Evolutionary conservation across 2,797 vertebrate species (phyloP).

Genomic region (Apodemus agrarius): DNA sequence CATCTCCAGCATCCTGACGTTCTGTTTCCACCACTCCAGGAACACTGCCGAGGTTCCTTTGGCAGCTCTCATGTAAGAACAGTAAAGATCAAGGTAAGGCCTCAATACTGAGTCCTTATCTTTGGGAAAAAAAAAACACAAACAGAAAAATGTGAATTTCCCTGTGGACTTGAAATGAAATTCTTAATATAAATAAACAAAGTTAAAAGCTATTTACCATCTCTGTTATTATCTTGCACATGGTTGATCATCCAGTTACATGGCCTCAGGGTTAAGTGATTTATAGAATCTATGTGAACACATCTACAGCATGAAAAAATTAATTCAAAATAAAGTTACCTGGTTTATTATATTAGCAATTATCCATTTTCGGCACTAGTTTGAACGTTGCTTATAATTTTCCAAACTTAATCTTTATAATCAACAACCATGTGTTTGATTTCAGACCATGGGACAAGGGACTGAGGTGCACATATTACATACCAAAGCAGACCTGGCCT

Average conservation of each 20-base stretch:
- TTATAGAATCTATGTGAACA: not conserved
- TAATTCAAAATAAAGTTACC: not conserved
- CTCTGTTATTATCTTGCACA: not conserved
- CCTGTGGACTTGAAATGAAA: not conserved
- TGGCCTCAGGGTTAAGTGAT: not conserved
- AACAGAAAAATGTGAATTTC: not conserved
- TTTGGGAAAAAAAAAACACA: not conserved
- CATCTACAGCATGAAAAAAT: conserved; percentile 10
- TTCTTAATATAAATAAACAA: conserved; percentile 25
- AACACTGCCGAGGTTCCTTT: not conserved
- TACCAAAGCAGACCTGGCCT: not conserved
- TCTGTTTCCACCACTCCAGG: not conserved
- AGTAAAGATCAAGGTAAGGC: conserved; percentile 42
- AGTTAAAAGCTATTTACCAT: not conserved
- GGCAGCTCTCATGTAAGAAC: conserved; percentile 45
- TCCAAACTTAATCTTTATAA: conserved; percentile 31
- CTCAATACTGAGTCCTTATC: not conserved
- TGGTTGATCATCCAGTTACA: not conserved
- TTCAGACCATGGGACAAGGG: not conserved
- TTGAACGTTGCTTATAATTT: not conserved
- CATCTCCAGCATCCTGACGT: conserved; percentile 40
- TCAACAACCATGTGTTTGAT: not conserved
- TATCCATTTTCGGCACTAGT: conserved; percentile 1
- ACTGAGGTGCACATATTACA: not conserved
- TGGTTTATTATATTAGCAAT: not conserved